phyloP scores from a whole-genome alignment of 30 jellyfish, hydroid and myxozoan species.

The Morbakka virulenta region DNA sequence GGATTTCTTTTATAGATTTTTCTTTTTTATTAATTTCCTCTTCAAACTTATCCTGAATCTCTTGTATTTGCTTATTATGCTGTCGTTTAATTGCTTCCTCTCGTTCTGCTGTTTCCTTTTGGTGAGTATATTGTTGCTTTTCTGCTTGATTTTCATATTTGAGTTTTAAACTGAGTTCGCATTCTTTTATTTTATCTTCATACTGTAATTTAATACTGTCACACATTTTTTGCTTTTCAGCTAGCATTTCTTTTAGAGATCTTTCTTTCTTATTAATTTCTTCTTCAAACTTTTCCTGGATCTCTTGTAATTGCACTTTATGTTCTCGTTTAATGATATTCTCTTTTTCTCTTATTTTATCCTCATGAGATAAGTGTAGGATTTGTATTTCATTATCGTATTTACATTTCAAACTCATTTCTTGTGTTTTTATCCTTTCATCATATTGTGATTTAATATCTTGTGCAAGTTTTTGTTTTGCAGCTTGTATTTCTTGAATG shows the following conservation, averaged over 20 bases:
- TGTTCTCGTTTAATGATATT: no score
- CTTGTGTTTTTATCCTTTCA: neutral
- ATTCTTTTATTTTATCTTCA: neutral
- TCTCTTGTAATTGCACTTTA: constrained; percentile 4
- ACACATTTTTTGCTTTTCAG: neutral
- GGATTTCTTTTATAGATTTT: neutral
- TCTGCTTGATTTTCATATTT: neutral
- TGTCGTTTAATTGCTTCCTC: constrained; percentile 23
- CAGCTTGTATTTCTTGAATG: neutral
- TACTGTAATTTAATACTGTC: neutral
- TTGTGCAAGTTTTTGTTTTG: constrained; percentile 13
- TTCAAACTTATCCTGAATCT: neutral
- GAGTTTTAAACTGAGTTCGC: neutral
- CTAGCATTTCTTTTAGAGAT: neutral
- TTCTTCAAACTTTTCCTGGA: neutral
- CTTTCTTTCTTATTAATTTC: neutral
- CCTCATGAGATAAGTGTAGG: no score
- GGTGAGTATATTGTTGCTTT: neutral
- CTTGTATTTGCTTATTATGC: constrained; percentile 15
- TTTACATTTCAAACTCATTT: no score
- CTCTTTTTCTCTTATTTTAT: no score
- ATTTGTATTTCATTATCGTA: no score
- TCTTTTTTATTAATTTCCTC: neutral
- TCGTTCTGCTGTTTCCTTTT: constrained; percentile 3
- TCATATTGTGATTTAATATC: neutral